phyloP scores from a whole-genome alignment of 2,888 invertebrate genomes.

The Pyrochroa serraticornis region DNA sequence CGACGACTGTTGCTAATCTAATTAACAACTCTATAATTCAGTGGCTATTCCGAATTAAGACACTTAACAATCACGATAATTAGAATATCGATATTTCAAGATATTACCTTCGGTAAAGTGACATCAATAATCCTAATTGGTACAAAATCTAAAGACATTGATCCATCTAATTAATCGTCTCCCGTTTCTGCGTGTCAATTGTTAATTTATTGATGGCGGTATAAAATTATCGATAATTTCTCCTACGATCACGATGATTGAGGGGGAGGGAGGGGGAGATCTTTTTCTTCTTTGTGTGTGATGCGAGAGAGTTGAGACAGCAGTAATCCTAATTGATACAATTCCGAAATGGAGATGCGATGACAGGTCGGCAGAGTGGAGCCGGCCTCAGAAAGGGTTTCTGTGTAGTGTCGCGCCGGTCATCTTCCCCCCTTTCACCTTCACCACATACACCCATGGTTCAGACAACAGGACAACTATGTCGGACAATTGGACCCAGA shows the following conservation, averaged over 20 bases:
- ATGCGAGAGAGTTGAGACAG: constrained; percentile 31
- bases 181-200: constrained; percentile 6
- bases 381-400: constrained; percentile 59
- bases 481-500: constrained; percentile 39
- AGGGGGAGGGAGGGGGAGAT: constrained; percentile 9
- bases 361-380: constrained; percentile 53
- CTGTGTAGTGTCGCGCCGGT: constrained; percentile 56
- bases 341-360: constrained; percentile 45
- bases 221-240: constrained; percentile 25
- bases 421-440: constrained; percentile 38
- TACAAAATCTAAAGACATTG: constrained; percentile 3
- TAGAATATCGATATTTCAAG: constrained; percentile 7
- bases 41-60: constrained; percentile 8
- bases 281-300: background rate
- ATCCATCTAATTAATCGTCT: background rate
- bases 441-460: constrained; percentile 12
- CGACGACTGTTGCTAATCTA: constrained; percentile 7
- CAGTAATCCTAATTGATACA: constrained; percentile 54
- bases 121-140: constrained; percentile 13
- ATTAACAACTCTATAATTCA: constrained; percentile 14
- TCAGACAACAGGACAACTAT: constrained; percentile 39
- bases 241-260: background rate
- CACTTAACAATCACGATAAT: constrained; percentile 2
- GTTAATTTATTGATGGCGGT: constrained; percentile 16
- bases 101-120: background rate